These are phyloP conservation scores for Microplitis mediator DNA, from an alignment of 1,140 invertebrate genomes.

Conservation along the genomic window DNA sequence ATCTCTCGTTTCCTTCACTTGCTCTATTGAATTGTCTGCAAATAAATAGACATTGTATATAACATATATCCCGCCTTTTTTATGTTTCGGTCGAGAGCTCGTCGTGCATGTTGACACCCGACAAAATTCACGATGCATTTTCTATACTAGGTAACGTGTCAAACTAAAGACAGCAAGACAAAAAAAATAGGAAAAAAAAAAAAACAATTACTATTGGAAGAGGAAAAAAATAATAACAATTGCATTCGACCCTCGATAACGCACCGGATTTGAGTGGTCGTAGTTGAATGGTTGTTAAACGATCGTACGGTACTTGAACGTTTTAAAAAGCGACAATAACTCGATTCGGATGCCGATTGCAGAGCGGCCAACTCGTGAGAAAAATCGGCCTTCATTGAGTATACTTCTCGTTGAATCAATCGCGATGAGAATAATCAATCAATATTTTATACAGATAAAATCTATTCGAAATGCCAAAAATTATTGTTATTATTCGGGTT, in stretches of 20 bases:
- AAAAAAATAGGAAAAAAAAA: not conserved
- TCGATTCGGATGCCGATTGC: slow-evolving; percentile 5
- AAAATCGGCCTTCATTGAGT: not conserved
- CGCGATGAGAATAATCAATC: not conserved
- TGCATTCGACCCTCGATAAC: not conserved
- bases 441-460: not conserved
- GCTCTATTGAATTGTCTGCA: slow-evolving; percentile 35
- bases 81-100: slow-evolving; percentile 18
- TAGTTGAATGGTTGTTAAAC: slow-evolving; percentile 2
- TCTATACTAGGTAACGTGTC: not conserved
- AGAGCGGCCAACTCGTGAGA: not conserved
- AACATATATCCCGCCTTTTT: slow-evolving; percentile 35
- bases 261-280: slow-evolving; percentile 8
- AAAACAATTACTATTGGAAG: slow-evolving; percentile 3
- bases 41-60: slow-evolving; percentile 42
- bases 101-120: not conserved
- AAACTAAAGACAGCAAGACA: not conserved
- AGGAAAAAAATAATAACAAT: not conserved
- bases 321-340: slow-evolving; percentile 2
- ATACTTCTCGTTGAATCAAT: not conserved
- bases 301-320: slow-evolving; percentile 1
- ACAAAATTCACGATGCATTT: slow-evolving; percentile 16
- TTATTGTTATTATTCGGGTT: too few species aligned
- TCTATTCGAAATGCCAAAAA: too few species aligned
- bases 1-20: not conserved